Percentiles rank a stretch among this genome's conserved stretches.
Evolutionary conservation across 1,140 invertebrate species (phyloP).

Genomic region (Hermetia illucens): DNA sequence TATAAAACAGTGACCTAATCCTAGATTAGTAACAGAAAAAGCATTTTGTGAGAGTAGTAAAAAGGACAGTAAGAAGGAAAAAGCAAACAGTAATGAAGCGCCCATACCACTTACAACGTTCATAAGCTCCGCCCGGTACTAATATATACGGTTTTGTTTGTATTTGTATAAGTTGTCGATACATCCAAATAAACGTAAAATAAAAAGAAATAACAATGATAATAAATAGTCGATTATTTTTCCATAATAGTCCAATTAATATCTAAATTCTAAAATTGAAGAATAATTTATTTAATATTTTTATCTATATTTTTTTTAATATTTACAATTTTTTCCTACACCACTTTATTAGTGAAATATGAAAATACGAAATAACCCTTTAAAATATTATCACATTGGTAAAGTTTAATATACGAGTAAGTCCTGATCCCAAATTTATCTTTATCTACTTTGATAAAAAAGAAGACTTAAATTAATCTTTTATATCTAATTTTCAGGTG

Average conservation of each 20-base stretch:
- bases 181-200: not conserved
- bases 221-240: slow-evolving; percentile 4
- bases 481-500: too few relatives aligned
- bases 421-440: too few relatives aligned
- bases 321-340: slow-evolving; percentile 2
- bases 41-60: slow-evolving; percentile 12
- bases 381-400: too few relatives aligned
- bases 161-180: too few relatives aligned
- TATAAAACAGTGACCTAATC: too few relatives aligned
- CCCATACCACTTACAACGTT: slow-evolving; percentile 31
- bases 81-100: slow-evolving; percentile 22
- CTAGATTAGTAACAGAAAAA: slow-evolving; percentile 5
- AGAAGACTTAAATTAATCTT: too few relatives aligned
- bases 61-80: slow-evolving; percentile 1
- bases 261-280: slow-evolving; percentile 2
- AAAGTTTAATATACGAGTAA: too few relatives aligned
- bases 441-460: too few relatives aligned
- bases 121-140: slow-evolving; percentile 28
- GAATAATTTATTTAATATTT: slow-evolving; percentile 3
- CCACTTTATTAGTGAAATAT: too few relatives aligned
- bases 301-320: slow-evolving; percentile 4
- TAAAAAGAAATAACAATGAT: slow-evolving; percentile 1
- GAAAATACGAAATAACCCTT: too few relatives aligned
- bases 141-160: slow-evolving; percentile 13
- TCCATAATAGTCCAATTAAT: not conserved